Base-by-base conservation (phyloP, 2,888 invertebrate genomes). In the Eumacrocentrus americanus region DNA sequence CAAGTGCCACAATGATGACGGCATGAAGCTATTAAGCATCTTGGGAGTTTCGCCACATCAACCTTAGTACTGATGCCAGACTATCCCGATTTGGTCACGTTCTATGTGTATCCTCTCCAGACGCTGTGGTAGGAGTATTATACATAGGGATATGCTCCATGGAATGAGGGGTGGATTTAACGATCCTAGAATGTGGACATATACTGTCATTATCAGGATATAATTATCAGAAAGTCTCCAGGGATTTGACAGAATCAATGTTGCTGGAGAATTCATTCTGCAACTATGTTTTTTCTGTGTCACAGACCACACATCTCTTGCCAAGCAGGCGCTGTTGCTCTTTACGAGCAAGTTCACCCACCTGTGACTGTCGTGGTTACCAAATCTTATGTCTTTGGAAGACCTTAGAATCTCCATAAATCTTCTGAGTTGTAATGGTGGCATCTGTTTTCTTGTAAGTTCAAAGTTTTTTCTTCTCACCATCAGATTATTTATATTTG, bases 1-100 rank as follows among this genome's bases (percentile, higher is more conserved):
- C 7, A 54, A 53, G 59, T 54, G 29, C 42, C 35, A 54, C 35
- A 54, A 54, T 54, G 50, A 54, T 54, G 60, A 48, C 40, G 59
- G 53, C 47, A 35, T 44, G 22, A 46, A 42, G 54, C 54, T 42
- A 60, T 55, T 60, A 60, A 48, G 53, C 42, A 48, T 53, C 44
- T 34, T 44, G 40, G 22, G 54, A 58, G 58, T 52, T 38, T 58
- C 46, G 50, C 16, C 57, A 48, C 38, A 38, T 57, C 50, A 37
- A 46, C 37, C 47, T 47, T 42, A 22, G 40, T 48, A 54, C 48
- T 50, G 48, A 55, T 50, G 48, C 20, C n/a, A n/a, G n/a, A n/a
- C n/a, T n/a, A n/a, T n/a, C n/a, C n/a, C n/a, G n/a, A n/a, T n/a
- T n/a, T n/a, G n/a, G n/a, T n/a, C n/a, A n/a, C n/a, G n/a, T n/a